Conservation (phyloP, 2,888 invertebrate genomes). For the Eutolmus rufibarbis region DNA sequence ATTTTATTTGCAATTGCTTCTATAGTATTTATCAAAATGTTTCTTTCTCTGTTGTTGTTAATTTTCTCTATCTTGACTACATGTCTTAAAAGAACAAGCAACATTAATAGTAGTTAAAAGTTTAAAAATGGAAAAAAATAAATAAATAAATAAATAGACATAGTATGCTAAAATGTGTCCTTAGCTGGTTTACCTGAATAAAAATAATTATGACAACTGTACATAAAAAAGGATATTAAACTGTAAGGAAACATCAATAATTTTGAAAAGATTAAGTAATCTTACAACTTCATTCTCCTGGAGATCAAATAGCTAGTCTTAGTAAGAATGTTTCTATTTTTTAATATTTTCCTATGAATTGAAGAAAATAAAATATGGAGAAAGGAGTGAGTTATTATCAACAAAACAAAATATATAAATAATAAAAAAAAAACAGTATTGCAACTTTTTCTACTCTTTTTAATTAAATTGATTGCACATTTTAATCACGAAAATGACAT, state of each 20-base stretch:
- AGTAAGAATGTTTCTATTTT: slow-evolving; percentile 18
- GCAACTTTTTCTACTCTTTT: neutral
- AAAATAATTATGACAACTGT: neutral
- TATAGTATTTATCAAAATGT: neutral
- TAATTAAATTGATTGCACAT: neutral
- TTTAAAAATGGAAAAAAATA: neutral
- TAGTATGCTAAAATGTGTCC: slow-evolving; percentile 47
- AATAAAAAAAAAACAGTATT: neutral
- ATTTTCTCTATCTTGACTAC: neutral
- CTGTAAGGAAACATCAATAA: slow-evolving; percentile 1
- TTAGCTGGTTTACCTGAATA: slow-evolving; percentile 49
- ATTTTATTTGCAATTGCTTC: neutral
- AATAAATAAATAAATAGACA: neutral
- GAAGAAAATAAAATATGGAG: neutral
- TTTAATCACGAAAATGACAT: neutral
- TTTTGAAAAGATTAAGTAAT: neutral
- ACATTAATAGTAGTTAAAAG: neutral
- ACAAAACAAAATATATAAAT: neutral
- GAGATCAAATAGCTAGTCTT: slow-evolving; percentile 1
- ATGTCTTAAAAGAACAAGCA: neutral
- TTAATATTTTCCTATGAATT: slow-evolving; percentile 27
- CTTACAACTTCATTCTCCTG: neutral
- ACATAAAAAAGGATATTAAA: neutral
- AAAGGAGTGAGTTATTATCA: neutral
- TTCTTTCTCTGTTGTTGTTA: neutral